Conservation (phyloP, 92 coral and sea anemone genomes). For the Plumapathes pennacea region DNA sequence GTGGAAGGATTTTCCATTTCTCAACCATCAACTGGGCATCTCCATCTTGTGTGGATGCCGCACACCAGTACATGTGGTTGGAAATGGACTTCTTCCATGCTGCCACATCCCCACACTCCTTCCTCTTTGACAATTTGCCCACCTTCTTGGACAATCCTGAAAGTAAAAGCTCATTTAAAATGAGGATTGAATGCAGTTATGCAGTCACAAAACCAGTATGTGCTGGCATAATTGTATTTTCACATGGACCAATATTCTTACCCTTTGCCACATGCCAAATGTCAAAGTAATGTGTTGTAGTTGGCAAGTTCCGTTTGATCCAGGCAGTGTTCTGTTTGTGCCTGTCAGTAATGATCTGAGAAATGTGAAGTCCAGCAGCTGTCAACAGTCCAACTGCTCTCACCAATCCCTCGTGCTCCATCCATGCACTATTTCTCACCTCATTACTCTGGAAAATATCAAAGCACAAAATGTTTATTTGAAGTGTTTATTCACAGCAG, state of each 20-base stretch:
- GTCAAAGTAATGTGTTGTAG: conserved; percentile 38
- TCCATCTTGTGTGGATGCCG: conserved; percentile 52
- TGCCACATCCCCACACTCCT: conserved; percentile 24
- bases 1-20: conserved; percentile 45
- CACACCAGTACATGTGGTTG: conserved; percentile 56
- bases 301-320: conserved; percentile 13
- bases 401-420: conserved; percentile 36
- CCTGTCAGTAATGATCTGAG: conserved; percentile 21
- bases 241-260: not conserved
- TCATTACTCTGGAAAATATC: conserved; percentile 36
- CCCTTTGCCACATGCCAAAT: conserved; percentile 46
- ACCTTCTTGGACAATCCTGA: conserved; percentile 26
- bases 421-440: conserved; percentile 36
- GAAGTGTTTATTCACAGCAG: not conserved
- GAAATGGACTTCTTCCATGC: conserved; percentile 37
- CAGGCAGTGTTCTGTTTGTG: conserved; percentile 8
- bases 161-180: no score
- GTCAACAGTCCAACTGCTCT: conserved; percentile 18
- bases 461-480: not conserved
- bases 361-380: conserved; percentile 7
- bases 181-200: no score
- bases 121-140: conserved; percentile 26
- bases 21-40: conserved; percentile 33
- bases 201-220: no score
- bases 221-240: no score